These are phyloP conservation scores for Malachius bipustulatus DNA, from an alignment of 2,888 invertebrate species.

Conservation along the genomic window DNA sequence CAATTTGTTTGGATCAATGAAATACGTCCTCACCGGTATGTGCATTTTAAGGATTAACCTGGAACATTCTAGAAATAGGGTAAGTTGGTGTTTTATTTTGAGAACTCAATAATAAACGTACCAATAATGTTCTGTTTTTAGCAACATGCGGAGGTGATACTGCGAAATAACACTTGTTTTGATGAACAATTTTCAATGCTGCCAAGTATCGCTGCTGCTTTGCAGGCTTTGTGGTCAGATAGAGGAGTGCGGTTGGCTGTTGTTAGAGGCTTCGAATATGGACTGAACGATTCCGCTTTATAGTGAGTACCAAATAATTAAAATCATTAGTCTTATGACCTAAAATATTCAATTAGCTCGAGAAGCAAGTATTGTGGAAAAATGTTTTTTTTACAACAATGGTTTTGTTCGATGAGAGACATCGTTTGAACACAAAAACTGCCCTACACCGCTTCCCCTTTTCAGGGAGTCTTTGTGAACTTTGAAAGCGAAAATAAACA, in stretches of 20 bases:
- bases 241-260: conserved; percentile 50
- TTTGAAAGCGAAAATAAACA: no score
- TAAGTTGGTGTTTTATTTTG: conserved; percentile 16
- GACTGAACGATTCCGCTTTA: conserved; percentile 53
- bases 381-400: no score
- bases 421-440: no score
- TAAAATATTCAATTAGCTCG: conserved; percentile 6
- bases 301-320: conserved; percentile 39
- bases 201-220: conserved; percentile 40
- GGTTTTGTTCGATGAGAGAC: no score
- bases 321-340: background rate
- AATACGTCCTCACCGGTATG: conserved; percentile 55
- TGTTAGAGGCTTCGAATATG: conserved; percentile 54
- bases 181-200: conserved; percentile 44
- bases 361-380: no score
- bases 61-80: conserved; percentile 47
- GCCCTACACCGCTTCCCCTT: no score
- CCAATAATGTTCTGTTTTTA: conserved; percentile 21
- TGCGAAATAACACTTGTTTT: conserved; percentile 42
- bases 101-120: conserved; percentile 3
- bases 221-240: conserved; percentile 50
- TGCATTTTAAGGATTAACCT: conserved; percentile 49
- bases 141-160: conserved; percentile 41
- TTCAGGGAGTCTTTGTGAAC: no score
- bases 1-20: conserved; percentile 54